Evolutionary conservation across 2,797 vertebrate genomes (phyloP), one percentile per base, ranked within the genome.

Genomic region (Otolemur crassicaudatus): DNA sequence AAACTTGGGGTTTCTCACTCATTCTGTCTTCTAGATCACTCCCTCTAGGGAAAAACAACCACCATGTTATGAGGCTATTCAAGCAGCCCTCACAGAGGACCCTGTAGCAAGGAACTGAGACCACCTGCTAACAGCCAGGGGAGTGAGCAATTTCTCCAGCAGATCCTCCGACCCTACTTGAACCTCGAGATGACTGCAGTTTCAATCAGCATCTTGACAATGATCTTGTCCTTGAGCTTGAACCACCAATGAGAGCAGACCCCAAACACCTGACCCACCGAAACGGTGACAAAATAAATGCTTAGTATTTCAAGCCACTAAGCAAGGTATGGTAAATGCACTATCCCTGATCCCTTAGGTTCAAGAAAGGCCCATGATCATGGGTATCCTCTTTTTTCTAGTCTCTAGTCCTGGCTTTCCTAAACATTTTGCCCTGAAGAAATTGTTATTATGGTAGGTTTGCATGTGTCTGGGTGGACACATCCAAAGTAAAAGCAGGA

Each of bases 41-140:
- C 60, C 40, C 1, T 17, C 40, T n/a, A 20, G 34, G 61, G n/a
- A 40, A 65, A 80, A 61, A 9, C 89, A 83, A 58, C 6, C 46
- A n/a, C 79, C 16, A 4, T 20, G 14, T 1, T 63, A 34, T 5
- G 70, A 82, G 58, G 31, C 43, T 19, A 69, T 9, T 83, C 72
- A 72, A 40, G 58, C 20, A 56, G 69, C 25, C 9, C 27, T 2
- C 56, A 40, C 63, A 61, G 82, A 83, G 0, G 14, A 6, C 27
- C 20, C 0, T 0, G 4, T 0, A 49, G 31, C 53, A n/a, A 43
- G 20, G 34, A 67, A 58, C 13, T 4, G 79, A 76, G 72, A n/a
- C 11, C 7, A 69, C 49, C 13, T 34, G n/a, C 27, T n/a, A 13
- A 82, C 0, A 88, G 77, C 49, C 19, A 1, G 3, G 0, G 0